Base-by-base conservation (phyloP, 2,888 invertebrate genomes). In the Athalia cordata region DNA sequence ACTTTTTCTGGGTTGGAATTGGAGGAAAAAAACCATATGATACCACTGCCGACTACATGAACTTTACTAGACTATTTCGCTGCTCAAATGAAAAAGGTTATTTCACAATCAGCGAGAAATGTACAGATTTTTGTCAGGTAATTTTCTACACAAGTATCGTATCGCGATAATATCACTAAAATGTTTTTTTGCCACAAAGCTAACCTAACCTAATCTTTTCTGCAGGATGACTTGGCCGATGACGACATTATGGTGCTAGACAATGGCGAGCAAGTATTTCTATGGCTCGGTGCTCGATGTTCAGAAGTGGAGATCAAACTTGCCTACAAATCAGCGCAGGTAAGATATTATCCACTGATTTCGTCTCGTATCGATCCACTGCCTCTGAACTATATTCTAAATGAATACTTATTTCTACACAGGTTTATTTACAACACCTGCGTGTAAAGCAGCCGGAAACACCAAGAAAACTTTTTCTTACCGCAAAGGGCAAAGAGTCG, bases 191-290 rank as follows among this genome's bases (percentile, higher is more conserved):
- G 59, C 29, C n/a, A 65, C 55, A 9, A 61, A 80, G 29, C 59
- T 0, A 49, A 59, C n/a, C 64, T 65, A n/a, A n/a, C n/a, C 49
- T 86, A 90, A 0, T 90, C 89, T 80, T 89, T 89, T 84, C 91
- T 92, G 72, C 90, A 98, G 96, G 99, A 99, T 89, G 99, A 99
- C 91, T 92, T 99, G 84, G 99, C 99, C 0, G 99, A 99, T 91
- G 99, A 99, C 90, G 99, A 99, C 90, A 99, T 99, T 57, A 99
- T 99, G 99, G 97, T 99, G 83, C 92, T 99, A 83, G 99, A 99
- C 91, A 99, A 98, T 89, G 99, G 99, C 4, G 96, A 97, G 85
- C 97, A 98, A 91, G 97, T 99, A 78, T 99, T 98, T 91, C 92
- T 99, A 77, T 99, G 99, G 99, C 93, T 99, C 77, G 99, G 99